These are phyloP conservation scores for Steatocranus sp. DNA, from an alignment of 2,797 vertebrate species.

Conservation along the genomic window DNA sequence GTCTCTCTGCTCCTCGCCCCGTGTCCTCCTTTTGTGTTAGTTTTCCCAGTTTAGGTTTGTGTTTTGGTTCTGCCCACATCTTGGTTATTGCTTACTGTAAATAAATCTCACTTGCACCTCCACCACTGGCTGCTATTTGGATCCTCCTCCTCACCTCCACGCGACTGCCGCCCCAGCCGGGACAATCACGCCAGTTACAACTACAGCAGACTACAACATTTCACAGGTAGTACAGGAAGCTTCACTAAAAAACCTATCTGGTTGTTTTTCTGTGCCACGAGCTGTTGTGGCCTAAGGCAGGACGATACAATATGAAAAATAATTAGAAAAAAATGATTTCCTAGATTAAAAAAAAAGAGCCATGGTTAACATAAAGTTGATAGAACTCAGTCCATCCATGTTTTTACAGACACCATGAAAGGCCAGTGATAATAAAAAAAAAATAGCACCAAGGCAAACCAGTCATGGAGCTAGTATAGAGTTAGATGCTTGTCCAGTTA, in stretches of 20 bases:
- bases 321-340: not conserved
- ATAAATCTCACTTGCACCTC: no score
- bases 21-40: no score
- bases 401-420: not conserved
- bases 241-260: not conserved
- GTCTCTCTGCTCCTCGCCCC: no score
- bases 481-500: not conserved
- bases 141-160: no score
- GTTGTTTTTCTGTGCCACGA: not conserved
- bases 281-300: not conserved
- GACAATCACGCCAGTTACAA: not conserved
- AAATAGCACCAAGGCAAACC: not conserved
- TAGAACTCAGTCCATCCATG: not conserved
- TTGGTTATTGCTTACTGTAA: no score
- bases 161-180: no score
- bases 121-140: no score
- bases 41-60: no score
- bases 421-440: not conserved
- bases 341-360: not conserved
- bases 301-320: not conserved
- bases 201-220: not conserved
- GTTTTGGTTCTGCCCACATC: no score
- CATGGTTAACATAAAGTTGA: not conserved
- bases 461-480: not conserved
- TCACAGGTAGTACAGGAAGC: not conserved